phyloP scores from a whole-genome alignment of 1,140 invertebrate species.

The Danaus melanippus region DNA sequence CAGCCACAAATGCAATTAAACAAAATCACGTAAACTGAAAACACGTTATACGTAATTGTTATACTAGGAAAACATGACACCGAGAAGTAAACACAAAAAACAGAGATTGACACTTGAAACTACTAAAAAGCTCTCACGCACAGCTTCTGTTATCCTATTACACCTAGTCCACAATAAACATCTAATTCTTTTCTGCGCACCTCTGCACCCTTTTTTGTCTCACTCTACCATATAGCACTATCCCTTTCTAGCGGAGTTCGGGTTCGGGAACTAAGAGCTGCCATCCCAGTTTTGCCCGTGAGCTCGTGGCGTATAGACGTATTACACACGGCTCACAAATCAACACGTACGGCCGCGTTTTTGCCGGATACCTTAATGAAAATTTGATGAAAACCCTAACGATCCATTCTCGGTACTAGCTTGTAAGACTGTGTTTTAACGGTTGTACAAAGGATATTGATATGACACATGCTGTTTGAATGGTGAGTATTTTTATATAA shows the following conservation, averaged over 20 bases:
- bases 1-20: too few relatives aligned
- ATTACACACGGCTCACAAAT: constrained; percentile 15
- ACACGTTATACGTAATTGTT: constrained; percentile 8
- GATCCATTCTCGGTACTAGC: constrained; percentile 25
- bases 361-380: constrained; percentile 53
- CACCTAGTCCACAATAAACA: constrained; percentile 66
- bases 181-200: constrained; percentile 69
- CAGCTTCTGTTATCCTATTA: constrained; percentile 63
- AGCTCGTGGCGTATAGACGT: constrained; percentile 40
- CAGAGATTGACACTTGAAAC: constrained; percentile 31
- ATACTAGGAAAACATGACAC: constrained; percentile 22
- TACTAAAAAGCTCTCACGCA: constrained; percentile 48
- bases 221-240: constrained; percentile 25
- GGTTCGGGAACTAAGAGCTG: constrained; percentile 43
- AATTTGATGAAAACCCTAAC: constrained; percentile 55
- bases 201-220: constrained; percentile 50
- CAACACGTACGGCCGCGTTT: constrained; percentile 43
- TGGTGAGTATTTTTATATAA: constrained; percentile 37
- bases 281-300: constrained; percentile 55
- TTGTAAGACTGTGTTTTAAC: constrained; percentile 41
- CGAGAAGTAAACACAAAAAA: constrained; percentile 21
- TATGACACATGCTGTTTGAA: constrained; percentile 32
- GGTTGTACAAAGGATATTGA: constrained; percentile 38
- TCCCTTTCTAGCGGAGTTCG: constrained; percentile 40
- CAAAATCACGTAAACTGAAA: constrained; percentile 10